Evolutionary conservation across 2,888 invertebrate species (phyloP).

Genomic region (Anthoptus insignis): DNA sequence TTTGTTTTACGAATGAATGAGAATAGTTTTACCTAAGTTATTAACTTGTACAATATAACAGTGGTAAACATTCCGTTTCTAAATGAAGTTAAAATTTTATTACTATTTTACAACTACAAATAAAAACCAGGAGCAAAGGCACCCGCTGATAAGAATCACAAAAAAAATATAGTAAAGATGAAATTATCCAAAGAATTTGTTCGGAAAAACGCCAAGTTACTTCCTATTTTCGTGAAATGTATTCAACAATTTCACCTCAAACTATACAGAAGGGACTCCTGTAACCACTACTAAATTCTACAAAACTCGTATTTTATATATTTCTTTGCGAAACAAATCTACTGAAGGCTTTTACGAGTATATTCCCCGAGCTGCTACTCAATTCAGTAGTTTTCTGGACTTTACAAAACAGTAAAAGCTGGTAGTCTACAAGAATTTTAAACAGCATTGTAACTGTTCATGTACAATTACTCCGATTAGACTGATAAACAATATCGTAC

Average conservation of each 20-base stretch:
- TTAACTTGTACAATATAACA: too few relatives aligned
- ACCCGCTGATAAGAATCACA: neutral
- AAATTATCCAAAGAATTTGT: slow-evolving; percentile 26
- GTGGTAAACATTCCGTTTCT: too few relatives aligned
- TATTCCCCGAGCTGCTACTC: slow-evolving; percentile 4
- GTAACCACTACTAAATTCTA: slow-evolving; percentile 30
- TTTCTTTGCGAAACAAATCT: slow-evolving; percentile 29
- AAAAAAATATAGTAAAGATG: slow-evolving; percentile 3
- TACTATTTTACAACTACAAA: neutral
- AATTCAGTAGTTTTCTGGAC: slow-evolving; percentile 4
- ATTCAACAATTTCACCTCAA: slow-evolving; percentile 36
- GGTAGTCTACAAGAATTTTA: neutral
- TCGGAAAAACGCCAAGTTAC: slow-evolving; percentile 33
- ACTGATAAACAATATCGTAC: too few relatives aligned
- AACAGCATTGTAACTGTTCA: neutral
- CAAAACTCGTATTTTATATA: slow-evolving; percentile 28
- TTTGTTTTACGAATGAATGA: too few relatives aligned
- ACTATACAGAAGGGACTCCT: slow-evolving; percentile 24
- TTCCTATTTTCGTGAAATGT: slow-evolving; percentile 33
- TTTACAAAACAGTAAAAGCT: neutral
- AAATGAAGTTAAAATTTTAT: neutral
- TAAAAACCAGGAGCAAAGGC: neutral
- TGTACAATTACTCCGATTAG: too few relatives aligned
- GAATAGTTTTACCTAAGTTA: too few relatives aligned
- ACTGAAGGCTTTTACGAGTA: slow-evolving; percentile 9